phyloP scores from a whole-genome alignment of 1,140 invertebrate species.

The Drosophila sproati region DNA sequence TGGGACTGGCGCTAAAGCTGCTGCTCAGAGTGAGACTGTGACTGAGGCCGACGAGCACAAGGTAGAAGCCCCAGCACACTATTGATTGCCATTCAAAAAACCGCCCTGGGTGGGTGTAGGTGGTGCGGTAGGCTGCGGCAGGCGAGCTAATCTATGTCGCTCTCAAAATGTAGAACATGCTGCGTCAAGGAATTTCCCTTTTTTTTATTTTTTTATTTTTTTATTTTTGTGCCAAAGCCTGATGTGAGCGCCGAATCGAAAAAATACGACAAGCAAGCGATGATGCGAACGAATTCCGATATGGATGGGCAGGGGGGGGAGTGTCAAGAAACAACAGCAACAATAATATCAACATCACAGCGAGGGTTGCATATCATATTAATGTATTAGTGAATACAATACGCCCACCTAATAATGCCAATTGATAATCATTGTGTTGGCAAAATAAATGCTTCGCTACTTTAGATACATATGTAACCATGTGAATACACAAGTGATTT shows the following conservation, averaged over 20 bases:
- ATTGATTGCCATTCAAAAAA: conserved; percentile 16
- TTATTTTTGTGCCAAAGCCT: conserved; percentile 38
- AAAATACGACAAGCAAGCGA: conserved; percentile 21
- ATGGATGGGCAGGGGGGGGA: neutral
- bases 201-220: neutral
- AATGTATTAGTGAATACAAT: neutral
- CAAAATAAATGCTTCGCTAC: no score
- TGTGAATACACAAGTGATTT: no score
- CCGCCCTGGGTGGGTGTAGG: no score
- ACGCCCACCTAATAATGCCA: neutral
- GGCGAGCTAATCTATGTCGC: conserved; percentile 56
- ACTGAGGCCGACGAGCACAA: neutral
- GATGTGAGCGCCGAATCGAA: conserved; percentile 22
- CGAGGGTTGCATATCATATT: conserved; percentile 26
- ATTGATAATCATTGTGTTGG: neutral
- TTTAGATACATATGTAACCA: no score
- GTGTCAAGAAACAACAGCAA: conserved; percentile 49
- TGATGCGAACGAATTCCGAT: conserved; percentile 16
- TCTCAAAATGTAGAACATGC: conserved; percentile 66
- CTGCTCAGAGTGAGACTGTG: neutral
- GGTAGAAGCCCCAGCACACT: neutral
- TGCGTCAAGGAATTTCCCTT: conserved; percentile 62
- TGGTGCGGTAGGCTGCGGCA: neutral
- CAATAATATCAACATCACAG: conserved; percentile 48
- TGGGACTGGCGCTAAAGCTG: neutral